Evolutionary conservation across 1,140 invertebrate genomes (phyloP).

Genomic region (Hyposmocoma kahamanoa): DNA sequence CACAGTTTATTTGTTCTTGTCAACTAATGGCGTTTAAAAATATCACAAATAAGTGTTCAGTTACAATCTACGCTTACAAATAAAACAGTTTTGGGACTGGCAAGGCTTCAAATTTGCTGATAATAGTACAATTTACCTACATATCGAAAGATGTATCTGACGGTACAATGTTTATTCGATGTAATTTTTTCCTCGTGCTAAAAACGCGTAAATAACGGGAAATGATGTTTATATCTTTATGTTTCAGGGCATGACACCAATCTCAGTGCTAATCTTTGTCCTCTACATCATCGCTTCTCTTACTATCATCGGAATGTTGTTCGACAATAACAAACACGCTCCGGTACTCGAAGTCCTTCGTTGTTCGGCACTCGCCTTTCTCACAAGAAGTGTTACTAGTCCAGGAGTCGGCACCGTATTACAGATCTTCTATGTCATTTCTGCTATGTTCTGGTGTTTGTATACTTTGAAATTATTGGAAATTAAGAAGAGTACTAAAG

Average conservation of each 20-base stretch:
- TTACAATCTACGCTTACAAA: too few relatives aligned
- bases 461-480: constrained; percentile 57
- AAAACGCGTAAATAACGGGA: too few relatives aligned
- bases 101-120: too few relatives aligned
- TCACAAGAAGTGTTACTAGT: constrained; percentile 42
- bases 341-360: constrained; percentile 74
- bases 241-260: constrained; percentile 76
- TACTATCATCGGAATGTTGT: constrained; percentile 81
- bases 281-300: constrained; percentile 79
- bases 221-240: constrained; percentile 16
- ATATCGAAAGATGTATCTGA: too few relatives aligned
- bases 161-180: too few relatives aligned
- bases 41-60: too few relatives aligned
- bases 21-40: too few relatives aligned
- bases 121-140: too few relatives aligned
- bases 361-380: constrained; percentile 69
- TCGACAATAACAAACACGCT: constrained; percentile 75
- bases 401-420: constrained; percentile 35
- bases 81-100: too few relatives aligned
- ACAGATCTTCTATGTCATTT: constrained; percentile 54
- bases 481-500: constrained; percentile 44
- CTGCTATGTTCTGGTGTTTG: constrained; percentile 63
- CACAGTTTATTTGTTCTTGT: too few relatives aligned
- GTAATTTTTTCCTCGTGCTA: too few relatives aligned
- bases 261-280: constrained; percentile 74